Conservation (phyloP, 2,797 vertebrate genomes). For the Cirrhinus mrigala region DNA sequence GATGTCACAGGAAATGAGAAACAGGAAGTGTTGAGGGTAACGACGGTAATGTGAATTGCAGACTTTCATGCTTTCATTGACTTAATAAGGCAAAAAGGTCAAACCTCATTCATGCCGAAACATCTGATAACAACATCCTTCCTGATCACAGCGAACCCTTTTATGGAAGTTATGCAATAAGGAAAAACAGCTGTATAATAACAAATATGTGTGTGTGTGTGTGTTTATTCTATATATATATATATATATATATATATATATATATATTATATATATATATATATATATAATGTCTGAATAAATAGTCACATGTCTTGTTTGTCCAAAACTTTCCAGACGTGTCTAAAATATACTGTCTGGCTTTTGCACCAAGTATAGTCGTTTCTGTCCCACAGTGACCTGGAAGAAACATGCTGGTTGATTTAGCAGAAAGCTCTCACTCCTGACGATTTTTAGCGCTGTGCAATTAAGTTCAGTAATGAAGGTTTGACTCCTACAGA, state of each 20-base stretch:
- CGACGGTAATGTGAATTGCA: neutral
- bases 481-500: neutral
- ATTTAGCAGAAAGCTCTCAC: neutral
- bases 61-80: constrained; percentile 10
- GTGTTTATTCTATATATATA: too few relatives aligned
- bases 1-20: constrained; percentile 55
- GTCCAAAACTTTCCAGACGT: neutral
- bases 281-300: neutral
- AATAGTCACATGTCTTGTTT: neutral
- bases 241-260: too few relatives aligned
- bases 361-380: neutral
- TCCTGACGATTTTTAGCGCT: neutral
- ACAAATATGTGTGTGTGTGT: too few relatives aligned
- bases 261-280: too few relatives aligned
- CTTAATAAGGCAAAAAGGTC: constrained; percentile 33
- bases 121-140: constrained; percentile 28
- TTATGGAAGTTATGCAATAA: neutral
- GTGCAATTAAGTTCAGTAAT: constrained; percentile 8
- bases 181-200: neutral
- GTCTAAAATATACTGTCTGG: neutral
- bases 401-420: neutral
- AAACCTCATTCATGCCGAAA: neutral
- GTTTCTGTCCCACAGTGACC: neutral
- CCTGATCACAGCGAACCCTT: neutral
- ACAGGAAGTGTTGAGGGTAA: constrained; percentile 54